A percentile compares a stretch with the other conserved stretches of the same genome.
Conservation (phyloP, 2,797 vertebrate species). For the Dromococcyx pavoninus region DNA sequence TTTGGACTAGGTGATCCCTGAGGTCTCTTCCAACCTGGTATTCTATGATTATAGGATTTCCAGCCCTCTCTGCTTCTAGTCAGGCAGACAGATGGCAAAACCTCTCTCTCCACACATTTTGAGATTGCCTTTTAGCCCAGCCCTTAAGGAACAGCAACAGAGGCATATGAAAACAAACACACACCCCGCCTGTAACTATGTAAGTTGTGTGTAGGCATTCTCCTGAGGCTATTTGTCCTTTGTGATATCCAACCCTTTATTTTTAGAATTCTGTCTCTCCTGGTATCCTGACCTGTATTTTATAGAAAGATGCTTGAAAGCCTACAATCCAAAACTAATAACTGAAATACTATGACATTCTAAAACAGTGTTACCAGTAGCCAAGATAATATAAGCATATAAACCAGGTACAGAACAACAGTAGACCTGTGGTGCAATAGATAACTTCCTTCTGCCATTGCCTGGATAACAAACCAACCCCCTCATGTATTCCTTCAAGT, state of each 20-base stretch:
- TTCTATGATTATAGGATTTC: neutral
- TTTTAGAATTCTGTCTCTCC: neutral
- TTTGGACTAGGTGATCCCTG: neutral
- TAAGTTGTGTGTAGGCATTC: neutral
- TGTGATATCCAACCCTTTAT: neutral
- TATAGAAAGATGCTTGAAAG: neutral
- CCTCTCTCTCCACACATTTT: neutral
- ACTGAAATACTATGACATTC: neutral
- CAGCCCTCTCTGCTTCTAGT: neutral
- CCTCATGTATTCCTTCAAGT: neutral
- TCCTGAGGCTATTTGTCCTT: neutral
- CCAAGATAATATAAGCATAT: neutral
- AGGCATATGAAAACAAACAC: neutral
- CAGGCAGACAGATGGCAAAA: neutral
- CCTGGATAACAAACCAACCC: neutral
- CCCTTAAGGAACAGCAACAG: neutral
- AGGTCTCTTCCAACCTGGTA: neutral
- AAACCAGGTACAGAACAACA: neutral
- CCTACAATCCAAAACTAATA: neutral
- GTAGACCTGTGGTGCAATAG: neutral
- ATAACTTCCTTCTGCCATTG: neutral
- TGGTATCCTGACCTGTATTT: neutral
- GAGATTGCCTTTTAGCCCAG: neutral
- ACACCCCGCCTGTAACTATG: rapidly evolving
- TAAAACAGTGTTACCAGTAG: neutral